phyloP scores from a whole-genome alignment of 1,140 invertebrate genomes.

The Sipha flava region DNA sequence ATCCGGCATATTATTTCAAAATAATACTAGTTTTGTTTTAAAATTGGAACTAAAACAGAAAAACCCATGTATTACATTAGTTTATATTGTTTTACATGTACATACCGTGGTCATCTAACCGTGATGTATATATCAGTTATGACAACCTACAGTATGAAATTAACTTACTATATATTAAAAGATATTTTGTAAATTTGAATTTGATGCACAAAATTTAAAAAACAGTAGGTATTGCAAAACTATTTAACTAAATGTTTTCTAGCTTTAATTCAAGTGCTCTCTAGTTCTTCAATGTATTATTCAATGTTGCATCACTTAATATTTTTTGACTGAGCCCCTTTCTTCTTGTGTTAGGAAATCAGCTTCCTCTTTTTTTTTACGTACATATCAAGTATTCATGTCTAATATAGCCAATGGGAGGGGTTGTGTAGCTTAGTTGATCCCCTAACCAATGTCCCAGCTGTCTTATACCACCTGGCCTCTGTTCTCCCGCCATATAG shows the following conservation, averaged over 20 bases:
- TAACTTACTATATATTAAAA: too few relatives aligned
- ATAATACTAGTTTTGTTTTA: too few relatives aligned
- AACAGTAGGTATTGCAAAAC: background rate
- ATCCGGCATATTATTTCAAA: too few relatives aligned
- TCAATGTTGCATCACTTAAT: slow-evolving; percentile 11
- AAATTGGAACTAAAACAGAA: too few relatives aligned
- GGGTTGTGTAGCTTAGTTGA: slow-evolving; percentile 21
- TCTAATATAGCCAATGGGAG: background rate
- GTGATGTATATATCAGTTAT: too few relatives aligned
- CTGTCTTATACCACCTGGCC: slow-evolving; percentile 32
- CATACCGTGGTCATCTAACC: too few relatives aligned
- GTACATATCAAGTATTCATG: slow-evolving; percentile 14
- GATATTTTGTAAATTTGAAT: too few relatives aligned
- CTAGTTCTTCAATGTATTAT: slow-evolving; percentile 11
- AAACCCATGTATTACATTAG: too few relatives aligned
- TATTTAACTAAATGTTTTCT: background rate
- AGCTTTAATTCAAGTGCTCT: background rate
- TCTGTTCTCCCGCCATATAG: slow-evolving; percentile 22
- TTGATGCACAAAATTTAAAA: too few relatives aligned
- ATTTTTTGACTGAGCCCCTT: background rate
- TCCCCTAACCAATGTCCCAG: slow-evolving; percentile 30
- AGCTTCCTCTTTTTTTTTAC: slow-evolving; percentile 30
- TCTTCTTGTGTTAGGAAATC: slow-evolving; percentile 27
- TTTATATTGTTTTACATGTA: too few relatives aligned
- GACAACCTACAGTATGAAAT: too few relatives aligned